Percentiles rank a stretch among this genome's conserved stretches.
Evolutionary conservation across 1,140 invertebrate species (phyloP).

Genomic region (Belonocnema kinseyi): DNA sequence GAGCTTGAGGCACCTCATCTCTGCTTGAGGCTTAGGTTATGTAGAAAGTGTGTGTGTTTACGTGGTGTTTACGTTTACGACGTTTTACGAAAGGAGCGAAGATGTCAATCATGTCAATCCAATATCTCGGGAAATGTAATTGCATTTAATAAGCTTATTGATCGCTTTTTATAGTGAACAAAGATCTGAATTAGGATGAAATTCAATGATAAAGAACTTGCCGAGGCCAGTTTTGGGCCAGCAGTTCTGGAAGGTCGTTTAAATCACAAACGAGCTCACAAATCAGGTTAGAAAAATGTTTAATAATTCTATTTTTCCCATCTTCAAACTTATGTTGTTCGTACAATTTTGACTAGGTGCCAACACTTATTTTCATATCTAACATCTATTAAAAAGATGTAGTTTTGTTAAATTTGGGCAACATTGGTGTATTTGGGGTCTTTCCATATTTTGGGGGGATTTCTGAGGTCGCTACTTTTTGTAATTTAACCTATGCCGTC

Average conservation of each 20-base stretch:
- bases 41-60: neutral
- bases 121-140: constrained; percentile 19
- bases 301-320: constrained; percentile 18
- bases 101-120: constrained; percentile 3
- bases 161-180: neutral
- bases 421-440: too few relatives aligned
- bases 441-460: too few relatives aligned
- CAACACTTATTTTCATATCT: neutral
- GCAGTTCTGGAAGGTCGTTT: constrained; percentile 81
- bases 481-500: too few relatives aligned
- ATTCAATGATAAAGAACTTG: constrained; percentile 80
- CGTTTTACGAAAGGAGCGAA: constrained; percentile 22
- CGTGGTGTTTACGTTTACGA: constrained; percentile 27
- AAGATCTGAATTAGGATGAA: constrained; percentile 75
- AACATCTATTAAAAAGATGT: neutral
- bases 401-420: neutral
- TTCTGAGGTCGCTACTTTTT: too few relatives aligned
- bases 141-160: constrained; percentile 4
- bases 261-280: constrained; percentile 80
- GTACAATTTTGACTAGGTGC: constrained; percentile 1
- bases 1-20: too few relatives aligned
- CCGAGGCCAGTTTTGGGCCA: constrained; percentile 76
- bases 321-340: neutral
- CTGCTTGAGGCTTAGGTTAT: too few relatives aligned
- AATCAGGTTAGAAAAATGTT: constrained; percentile 70